Evolutionary conservation across 1,140 invertebrate genomes (phyloP), one percentile per base, ranked within the genome.

Genomic region (Philopotamus ludificatus): DNA sequence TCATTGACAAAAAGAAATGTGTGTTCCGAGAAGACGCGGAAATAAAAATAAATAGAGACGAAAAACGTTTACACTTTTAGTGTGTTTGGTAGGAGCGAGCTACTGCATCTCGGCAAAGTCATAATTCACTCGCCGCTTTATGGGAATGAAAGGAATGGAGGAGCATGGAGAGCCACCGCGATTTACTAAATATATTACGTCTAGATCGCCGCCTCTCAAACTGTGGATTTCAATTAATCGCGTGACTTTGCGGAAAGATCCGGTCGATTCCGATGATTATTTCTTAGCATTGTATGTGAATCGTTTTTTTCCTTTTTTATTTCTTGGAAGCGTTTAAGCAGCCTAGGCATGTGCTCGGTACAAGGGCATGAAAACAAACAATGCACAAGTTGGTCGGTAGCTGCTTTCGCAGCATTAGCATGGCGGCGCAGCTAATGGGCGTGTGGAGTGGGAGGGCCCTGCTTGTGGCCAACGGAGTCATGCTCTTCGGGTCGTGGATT

Each of bases 331-430:
- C n/a, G 44, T 47, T 47, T 47, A 16, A 47, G 44, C 8, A 20
- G 10, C 44, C 4, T 16, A 7, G 15, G 8, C 15, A 9, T 8
- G 44, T 12, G 12, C 28, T 7, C 4, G 28, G 28, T 20, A 58
- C 55, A 15, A 58, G 39, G 55, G 42, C 60, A 62, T 34, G 60
- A 50, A 42, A 62, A 62, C 60, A 62, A 62, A 62, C 60, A 62
- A 50, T 50, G 51, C 22, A 62, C 60, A 34, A 16, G n/a, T 62
- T 51, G 25, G 25, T 45, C n/a, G 21, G 50, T 50, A 53, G 22
- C 60, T 53, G 59, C 59, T 66, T 66, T 66, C 59, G 55, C 22
- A 18, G 22, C 65, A 62, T 66, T 66, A 62, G 65, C 50, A 66
- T 62, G 51, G 57, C 65, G 59, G 45, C 47, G 42, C 15, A 49